phyloP scores from a whole-genome alignment of 2,888 invertebrate genomes.

The Aspidiotus rigidus region DNA sequence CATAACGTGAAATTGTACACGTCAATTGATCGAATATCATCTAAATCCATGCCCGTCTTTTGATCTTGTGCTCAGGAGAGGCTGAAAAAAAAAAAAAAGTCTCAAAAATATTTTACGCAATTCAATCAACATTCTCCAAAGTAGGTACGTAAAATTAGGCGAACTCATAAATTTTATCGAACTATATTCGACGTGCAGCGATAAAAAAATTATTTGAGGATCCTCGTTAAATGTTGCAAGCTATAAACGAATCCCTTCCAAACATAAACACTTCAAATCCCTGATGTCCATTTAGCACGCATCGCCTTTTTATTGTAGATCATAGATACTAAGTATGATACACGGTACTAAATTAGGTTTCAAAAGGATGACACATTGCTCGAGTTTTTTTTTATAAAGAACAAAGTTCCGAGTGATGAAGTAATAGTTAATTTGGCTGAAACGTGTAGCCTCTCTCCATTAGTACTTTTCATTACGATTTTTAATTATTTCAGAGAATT shows the following conservation, averaged over 20 bases:
- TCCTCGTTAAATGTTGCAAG: background rate
- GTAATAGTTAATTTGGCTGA: background rate
- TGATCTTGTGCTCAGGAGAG: background rate
- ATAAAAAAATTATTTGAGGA: no score
- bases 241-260: no score
- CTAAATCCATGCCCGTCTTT: slow-evolving; percentile 16
- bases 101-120: background rate
- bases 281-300: no score
- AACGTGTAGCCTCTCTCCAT: no score
- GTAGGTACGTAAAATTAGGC: background rate
- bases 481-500: no score
- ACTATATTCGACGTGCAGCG: no score
- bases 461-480: no score
- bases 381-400: background rate
- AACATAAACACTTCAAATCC: no score
- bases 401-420: background rate
- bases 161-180: no score
- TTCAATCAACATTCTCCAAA: background rate
- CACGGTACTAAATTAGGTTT: no score
- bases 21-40: slow-evolving; percentile 45
- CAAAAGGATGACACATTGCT: background rate
- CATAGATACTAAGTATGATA: no score
- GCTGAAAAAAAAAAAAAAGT: background rate
- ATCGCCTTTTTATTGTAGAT: no score
- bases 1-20: slow-evolving; percentile 77